Percentiles rank a stretch among this genome's conserved stretches.
These are phyloP conservation scores for Tamias sibiricus DNA, from an alignment of 2,113 vertebrate species.

Conservation along the genomic window DNA sequence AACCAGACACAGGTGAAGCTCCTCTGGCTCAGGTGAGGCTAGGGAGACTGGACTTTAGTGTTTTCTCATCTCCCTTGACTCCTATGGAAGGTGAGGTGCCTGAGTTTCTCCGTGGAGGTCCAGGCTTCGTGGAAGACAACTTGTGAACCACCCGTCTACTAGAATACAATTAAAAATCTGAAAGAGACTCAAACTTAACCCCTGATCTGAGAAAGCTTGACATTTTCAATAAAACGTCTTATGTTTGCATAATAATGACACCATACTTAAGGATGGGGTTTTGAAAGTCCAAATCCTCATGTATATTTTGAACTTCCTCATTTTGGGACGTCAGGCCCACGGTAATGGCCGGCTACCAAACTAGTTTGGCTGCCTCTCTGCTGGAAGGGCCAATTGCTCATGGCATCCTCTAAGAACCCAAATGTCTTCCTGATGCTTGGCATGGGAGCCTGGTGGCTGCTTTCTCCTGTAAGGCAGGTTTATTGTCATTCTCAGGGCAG, in stretches of 20 bases:
- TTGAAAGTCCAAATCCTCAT: neutral
- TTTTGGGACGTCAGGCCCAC: neutral
- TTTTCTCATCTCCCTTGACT: neutral
- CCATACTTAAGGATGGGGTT: neutral
- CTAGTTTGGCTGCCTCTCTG: constrained; percentile 24
- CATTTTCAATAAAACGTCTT: constrained; percentile 7
- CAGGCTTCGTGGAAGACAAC: constrained; percentile 9
- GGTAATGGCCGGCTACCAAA: constrained; percentile 21
- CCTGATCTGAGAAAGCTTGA: neutral
- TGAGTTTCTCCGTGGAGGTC: neutral
- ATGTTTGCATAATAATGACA: neutral
- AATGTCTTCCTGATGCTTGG: constrained; percentile 72
- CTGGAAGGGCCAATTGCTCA: neutral
- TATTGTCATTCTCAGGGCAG: constrained; percentile 50
- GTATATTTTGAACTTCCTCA: neutral
- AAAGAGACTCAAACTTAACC: neutral
- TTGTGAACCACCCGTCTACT: neutral
- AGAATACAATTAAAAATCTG: neutral
- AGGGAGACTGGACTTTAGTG: neutral
- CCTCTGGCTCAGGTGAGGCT: neutral
- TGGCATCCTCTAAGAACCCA: constrained; percentile 48
- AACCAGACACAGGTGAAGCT: neutral
- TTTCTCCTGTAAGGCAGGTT: constrained; percentile 25
- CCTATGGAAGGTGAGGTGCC: neutral
- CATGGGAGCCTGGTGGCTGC: neutral